A percentile compares a stretch with the other conserved stretches of the same genome.
These are phyloP conservation scores for Didymodactylos carnosus DNA, from an alignment of 2,888 invertebrate genomes.

Conservation along the genomic window DNA sequence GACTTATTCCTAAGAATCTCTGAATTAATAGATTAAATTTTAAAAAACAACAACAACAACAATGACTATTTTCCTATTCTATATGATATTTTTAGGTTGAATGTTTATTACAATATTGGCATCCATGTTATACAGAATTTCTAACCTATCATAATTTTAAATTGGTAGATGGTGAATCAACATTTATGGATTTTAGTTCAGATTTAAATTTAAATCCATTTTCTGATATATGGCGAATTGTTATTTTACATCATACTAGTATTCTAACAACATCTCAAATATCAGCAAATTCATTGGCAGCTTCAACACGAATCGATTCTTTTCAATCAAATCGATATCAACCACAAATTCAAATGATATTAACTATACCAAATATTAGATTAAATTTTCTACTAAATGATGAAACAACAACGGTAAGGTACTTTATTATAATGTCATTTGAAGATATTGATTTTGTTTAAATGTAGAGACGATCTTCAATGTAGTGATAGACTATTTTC, in stretches of 20 bases:
- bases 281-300: not conserved
- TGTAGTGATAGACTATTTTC: too few species aligned
- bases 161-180: not conserved
- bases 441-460: not conserved
- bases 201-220: not conserved
- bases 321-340: not conserved
- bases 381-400: not conserved
- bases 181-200: not conserved
- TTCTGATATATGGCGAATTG: constrained; percentile 9
- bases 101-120: not conserved
- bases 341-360: not conserved
- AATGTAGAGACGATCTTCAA: too few species aligned
- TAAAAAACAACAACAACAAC: too few species aligned
- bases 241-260: not conserved
- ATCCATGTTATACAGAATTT: not conserved
- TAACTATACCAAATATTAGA: not conserved
- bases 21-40: too few species aligned
- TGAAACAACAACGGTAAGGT: not conserved
- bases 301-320: constrained; percentile 10
- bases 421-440: not conserved
- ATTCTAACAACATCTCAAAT: not conserved
- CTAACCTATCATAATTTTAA: not conserved
- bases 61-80: too few species aligned
- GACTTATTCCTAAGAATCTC: too few species aligned
- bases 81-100: not conserved